Base-by-base conservation (phyloP, 2,113 vertebrate species). In the Chascanopsetta lugubris region DNA sequence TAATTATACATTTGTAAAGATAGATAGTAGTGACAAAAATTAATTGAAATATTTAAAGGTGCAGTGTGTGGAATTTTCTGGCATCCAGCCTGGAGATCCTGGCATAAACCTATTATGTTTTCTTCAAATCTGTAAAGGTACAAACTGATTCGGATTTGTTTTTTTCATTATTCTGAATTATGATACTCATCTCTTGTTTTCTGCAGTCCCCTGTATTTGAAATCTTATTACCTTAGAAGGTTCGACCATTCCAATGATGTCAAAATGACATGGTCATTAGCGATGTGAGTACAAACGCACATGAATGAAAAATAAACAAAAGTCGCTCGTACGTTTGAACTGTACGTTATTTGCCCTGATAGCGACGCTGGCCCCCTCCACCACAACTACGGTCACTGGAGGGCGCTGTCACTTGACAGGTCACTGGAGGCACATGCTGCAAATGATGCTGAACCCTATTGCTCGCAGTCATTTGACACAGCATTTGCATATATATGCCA, bases 91-190 rank as follows among this genome's bases (percentile, higher is more conserved):
- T n/a, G n/a, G n/a, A n/a, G n/a, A n/a, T n/a, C n/a, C n/a, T n/a
- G n/a, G n/a, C n/a, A n/a, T n/a, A n/a, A n/a, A n/a, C n/a, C n/a
- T 79, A 74, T 76, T 84, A 73, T 12, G 63, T 88, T 90, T 83
- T 83, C 71, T 69, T 94, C 82, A 91, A 57, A 91, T 95, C 93
- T 96, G 94, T 96, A 95, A 96, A 95, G 95, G 97, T 98, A 97
- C 97, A 86, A 82, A 86, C 72, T 95, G 94, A 94, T 92, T 76
- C 91, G 95, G 94, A 95, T 95, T 97, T 96, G 96, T 61, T 76
- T 84, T 80, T 66, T 89, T 61, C 27, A 29, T 29, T 32, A 32
- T 32, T 32, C 30, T 32, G 11, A 9, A 32, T 8, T 32, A 32
- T 32, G 56, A 88, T 96, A 94, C 90, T 90, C 75, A 88, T 92